Evolutionary conservation across 2,113 vertebrate genomes (phyloP).

Genomic region (Osmerus eperlanus): DNA sequence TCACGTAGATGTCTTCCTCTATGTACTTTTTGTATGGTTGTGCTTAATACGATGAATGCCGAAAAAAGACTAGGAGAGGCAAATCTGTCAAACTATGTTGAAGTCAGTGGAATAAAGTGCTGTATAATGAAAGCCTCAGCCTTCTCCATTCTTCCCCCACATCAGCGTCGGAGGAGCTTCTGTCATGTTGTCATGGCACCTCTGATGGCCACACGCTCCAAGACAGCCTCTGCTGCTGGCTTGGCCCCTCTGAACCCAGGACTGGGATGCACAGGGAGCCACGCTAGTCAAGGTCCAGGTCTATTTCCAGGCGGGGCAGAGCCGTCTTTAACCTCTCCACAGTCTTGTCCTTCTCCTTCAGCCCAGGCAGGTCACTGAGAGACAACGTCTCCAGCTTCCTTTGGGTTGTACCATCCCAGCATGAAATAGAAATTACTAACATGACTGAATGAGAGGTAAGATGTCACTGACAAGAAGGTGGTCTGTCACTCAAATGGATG

Average conservation of each 20-base stretch:
- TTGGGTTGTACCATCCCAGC: conserved; percentile 38
- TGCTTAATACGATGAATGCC: conserved; percentile 26
- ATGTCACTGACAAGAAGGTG: too few species aligned
- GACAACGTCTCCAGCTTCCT: conserved; percentile 89
- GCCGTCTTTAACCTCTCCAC: conserved; percentile 74
- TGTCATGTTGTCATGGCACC: background rate
- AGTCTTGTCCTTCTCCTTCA: conserved; percentile 78
- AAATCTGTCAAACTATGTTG: conserved; percentile 7
- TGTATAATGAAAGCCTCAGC: conserved; percentile 7
- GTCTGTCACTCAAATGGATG: background rate
- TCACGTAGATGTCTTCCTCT: conserved; percentile 13
- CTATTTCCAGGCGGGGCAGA: conserved; percentile 78
- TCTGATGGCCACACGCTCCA: background rate
- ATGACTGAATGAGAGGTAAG: too few species aligned
- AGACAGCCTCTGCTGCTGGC: too few species aligned
- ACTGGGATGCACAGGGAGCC: background rate
- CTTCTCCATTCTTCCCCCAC: too few species aligned
- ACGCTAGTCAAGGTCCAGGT: conserved; percentile 70
- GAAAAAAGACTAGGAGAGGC: conserved; percentile 31
- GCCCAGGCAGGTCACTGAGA: conserved; percentile 88
- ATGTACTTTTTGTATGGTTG: conserved; percentile 26
- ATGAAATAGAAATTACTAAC: background rate
- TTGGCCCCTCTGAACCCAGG: too few species aligned
- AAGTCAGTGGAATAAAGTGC: conserved; percentile 34
- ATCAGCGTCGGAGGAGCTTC: background rate